phyloP scores from a whole-genome alignment of 2,797 vertebrate species.

The Spinus olivaceus region DNA sequence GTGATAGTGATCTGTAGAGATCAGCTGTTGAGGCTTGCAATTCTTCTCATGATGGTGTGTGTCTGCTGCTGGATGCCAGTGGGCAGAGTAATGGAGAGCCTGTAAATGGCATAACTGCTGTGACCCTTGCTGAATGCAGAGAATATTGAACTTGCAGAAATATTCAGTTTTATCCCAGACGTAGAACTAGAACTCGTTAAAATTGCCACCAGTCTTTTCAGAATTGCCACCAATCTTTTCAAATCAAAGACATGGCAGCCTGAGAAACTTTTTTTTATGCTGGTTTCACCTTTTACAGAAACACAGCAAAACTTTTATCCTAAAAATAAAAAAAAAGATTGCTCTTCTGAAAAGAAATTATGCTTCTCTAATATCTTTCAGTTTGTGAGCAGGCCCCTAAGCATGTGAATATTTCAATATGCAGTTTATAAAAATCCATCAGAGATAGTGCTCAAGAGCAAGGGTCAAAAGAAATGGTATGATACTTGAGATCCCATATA shows the following conservation, averaged over 20 bases:
- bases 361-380: neutral
- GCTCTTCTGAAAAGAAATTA: neutral
- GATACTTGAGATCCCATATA: neutral
- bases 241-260: neutral
- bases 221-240: neutral
- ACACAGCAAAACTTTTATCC: neutral
- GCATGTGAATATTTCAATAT: constrained; percentile 3
- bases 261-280: neutral
- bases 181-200: neutral
- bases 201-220: neutral
- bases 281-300: neutral
- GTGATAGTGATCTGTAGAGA: neutral
- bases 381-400: neutral
- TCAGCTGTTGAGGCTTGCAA: neutral
- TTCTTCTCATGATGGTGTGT: neutral
- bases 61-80: neutral
- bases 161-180: neutral
- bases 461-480: constrained; percentile 21
- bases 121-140: neutral
- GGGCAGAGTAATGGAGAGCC: neutral
- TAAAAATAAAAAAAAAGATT: neutral
- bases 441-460: neutral
- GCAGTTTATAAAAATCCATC: neutral
- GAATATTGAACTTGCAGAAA: neutral
- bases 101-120: neutral